Conservation (phyloP, 2,888 invertebrate genomes). For the Epiblema foenella region DNA sequence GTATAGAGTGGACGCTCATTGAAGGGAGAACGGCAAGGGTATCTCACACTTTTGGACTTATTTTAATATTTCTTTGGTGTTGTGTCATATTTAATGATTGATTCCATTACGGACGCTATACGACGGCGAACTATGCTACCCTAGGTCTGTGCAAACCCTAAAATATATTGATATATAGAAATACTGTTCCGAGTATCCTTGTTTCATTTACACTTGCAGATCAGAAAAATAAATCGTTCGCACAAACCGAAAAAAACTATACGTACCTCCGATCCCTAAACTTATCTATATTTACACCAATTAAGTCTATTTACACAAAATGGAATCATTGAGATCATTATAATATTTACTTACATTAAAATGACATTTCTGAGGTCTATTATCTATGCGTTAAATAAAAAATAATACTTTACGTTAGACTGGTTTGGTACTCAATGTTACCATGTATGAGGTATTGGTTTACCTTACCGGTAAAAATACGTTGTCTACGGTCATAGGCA, state of each 20-base stretch:
- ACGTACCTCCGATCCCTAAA: conserved; percentile 56
- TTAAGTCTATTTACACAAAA: conserved; percentile 78
- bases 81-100: conserved; percentile 72
- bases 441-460: conserved; percentile 72
- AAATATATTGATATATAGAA: conserved; percentile 50
- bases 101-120: conserved; percentile 79
- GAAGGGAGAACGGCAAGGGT: conserved; percentile 75
- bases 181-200: conserved; percentile 40
- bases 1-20: conserved; percentile 72
- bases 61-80: conserved; percentile 82
- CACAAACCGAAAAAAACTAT: conserved; percentile 58
- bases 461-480: conserved; percentile 48
- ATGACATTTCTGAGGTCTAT: conserved; percentile 73
- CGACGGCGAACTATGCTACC: conserved; percentile 66
- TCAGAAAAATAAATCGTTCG: conserved; percentile 49
- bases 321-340: conserved; percentile 85
- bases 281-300: conserved; percentile 73
- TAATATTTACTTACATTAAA: conserved; percentile 69
- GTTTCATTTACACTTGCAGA: conserved; percentile 41
- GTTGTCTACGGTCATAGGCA: conserved; percentile 52
- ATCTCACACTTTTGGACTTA: conserved; percentile 72
- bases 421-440: conserved; percentile 74
- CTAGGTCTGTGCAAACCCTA: conserved; percentile 58
- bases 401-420: conserved; percentile 81
- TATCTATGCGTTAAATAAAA: conserved; percentile 66